A percentile compares a stretch with the other conserved stretches of the same genome.
Evolutionary conservation across 1,140 invertebrate species (phyloP).

Genomic region (Apis laboriosa): DNA sequence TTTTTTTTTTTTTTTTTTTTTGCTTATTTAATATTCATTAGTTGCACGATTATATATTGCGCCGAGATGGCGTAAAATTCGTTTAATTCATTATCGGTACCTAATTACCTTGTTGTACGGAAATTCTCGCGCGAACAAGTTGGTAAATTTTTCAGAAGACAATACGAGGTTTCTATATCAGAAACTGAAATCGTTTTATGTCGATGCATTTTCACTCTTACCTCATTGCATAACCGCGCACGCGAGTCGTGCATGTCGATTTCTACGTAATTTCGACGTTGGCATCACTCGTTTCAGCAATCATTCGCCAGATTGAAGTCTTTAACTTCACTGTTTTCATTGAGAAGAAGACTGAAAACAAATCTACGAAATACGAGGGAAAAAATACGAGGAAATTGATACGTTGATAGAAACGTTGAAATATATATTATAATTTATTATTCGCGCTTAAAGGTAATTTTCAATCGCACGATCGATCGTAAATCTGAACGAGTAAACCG

Average conservation of each 20-base stretch:
- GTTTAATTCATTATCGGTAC: background rate
- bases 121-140: background rate
- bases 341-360: too few relatives aligned
- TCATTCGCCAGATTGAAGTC: background rate
- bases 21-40: too few relatives aligned
- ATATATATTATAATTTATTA: background rate
- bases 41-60: too few relatives aligned
- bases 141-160: background rate
- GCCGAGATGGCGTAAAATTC: background rate
- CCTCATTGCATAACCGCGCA: constrained; percentile 38
- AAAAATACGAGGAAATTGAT: background rate
- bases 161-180: background rate
- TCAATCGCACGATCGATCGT: background rate
- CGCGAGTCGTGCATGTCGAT: constrained; percentile 31
- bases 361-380: too few relatives aligned
- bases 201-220: constrained; percentile 51
- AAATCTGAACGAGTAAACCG: constrained; percentile 9
- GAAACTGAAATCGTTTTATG: constrained; percentile 4
- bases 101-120: background rate
- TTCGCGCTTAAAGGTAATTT: background rate
- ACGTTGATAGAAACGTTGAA: background rate
- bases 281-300: constrained; percentile 30
- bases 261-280: constrained; percentile 50
- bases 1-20: too few relatives aligned
- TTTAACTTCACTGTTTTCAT: too few relatives aligned